These are phyloP conservation scores for Bubalus kerabau DNA, from an alignment of 2,113 vertebrate genomes.

Conservation along the genomic window DNA sequence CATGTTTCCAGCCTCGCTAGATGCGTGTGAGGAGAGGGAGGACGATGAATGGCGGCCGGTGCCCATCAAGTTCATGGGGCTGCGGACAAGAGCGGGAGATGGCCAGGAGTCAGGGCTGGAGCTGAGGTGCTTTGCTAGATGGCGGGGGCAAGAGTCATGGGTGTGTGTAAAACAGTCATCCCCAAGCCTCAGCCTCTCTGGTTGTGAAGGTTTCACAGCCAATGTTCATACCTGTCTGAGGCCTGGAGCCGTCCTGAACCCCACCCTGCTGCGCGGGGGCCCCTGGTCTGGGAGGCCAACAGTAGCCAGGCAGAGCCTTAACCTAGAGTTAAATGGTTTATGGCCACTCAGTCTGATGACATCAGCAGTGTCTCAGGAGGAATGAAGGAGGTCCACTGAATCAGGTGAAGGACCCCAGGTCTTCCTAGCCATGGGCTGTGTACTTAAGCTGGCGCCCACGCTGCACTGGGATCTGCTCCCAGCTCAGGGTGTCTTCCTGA, in stretches of 20 bases:
- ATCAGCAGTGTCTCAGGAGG: background rate
- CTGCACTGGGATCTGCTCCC: background rate
- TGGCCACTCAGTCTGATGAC: background rate
- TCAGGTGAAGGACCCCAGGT: background rate
- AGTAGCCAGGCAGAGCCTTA: background rate
- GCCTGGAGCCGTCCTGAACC: background rate
- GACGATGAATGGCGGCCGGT: conserved; percentile 94
- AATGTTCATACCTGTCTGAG: background rate
- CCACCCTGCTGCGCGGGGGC: background rate
- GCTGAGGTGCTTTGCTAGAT: background rate
- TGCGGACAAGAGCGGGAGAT: conserved; percentile 76
- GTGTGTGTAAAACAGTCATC: background rate
- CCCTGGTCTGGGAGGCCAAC: background rate
- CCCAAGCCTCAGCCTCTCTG: background rate
- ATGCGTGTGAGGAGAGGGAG: conserved; percentile 95
- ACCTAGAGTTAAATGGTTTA: background rate
- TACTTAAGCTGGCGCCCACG: background rate
- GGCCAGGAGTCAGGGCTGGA: conserved; percentile 38
- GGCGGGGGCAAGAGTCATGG: background rate
- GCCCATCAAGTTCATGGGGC: conserved; percentile 92
- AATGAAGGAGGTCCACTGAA: background rate
- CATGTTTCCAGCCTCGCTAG: conserved; percentile 92
- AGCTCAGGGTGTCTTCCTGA: background rate
- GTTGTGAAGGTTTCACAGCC: background rate
- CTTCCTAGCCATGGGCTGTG: background rate